Evolutionary conservation across 2,888 invertebrate species (phyloP).

Genomic region (Argyresthia albistria): DNA sequence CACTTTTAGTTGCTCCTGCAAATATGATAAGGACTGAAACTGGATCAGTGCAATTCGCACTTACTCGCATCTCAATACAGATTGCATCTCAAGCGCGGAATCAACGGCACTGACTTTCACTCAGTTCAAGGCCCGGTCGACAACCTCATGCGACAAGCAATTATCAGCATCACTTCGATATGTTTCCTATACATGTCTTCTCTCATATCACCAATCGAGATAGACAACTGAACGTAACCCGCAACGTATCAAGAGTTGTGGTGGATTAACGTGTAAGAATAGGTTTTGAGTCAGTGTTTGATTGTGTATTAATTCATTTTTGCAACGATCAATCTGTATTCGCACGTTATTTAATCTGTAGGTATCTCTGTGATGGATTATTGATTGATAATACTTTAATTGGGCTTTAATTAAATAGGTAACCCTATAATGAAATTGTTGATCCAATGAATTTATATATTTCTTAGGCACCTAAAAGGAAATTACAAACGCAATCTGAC

Average conservation of each 20-base stretch:
- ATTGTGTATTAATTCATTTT: too few species aligned
- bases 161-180: neutral
- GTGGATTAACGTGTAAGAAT: too few species aligned
- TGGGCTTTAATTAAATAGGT: neutral
- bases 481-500: too few species aligned
- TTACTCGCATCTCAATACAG: too few species aligned
- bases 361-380: neutral
- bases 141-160: conserved; percentile 18
- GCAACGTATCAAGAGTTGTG: neutral
- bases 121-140: conserved; percentile 48
- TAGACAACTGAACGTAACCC: neutral
- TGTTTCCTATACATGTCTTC: neutral
- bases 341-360: neutral
- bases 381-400: neutral
- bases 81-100: too few species aligned
- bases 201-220: too few species aligned
- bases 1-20: neutral
- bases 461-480: too few species aligned
- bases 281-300: too few species aligned
- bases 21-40: neutral
- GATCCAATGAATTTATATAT: too few species aligned
- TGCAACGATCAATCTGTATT: too few species aligned
- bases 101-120: conserved; percentile 30
- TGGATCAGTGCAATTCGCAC: too few species aligned
- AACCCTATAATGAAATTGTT: too few species aligned